Percentiles rank a stretch among this genome's conserved stretches.
phyloP scores from a whole-genome alignment of 1,140 invertebrate species.

The Macrobrachium nipponense region DNA sequence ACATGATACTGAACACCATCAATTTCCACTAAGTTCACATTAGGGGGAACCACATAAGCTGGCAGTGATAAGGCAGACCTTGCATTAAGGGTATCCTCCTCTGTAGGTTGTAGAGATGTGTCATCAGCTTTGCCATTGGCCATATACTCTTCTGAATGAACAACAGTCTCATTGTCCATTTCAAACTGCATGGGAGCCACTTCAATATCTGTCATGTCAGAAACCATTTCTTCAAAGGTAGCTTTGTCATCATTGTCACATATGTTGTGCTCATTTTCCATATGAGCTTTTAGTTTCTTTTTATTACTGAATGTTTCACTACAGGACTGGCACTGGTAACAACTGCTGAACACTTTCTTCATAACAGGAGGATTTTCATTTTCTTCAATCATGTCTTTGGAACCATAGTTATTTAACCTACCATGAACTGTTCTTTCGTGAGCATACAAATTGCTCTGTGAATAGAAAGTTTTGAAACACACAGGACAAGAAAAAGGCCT shows the following conservation, averaged over 20 bases:
- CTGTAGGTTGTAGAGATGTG: not conserved
- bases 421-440: conserved; percentile 32
- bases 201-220: conserved; percentile 17
- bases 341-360: not conserved
- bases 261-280: conserved; percentile 5
- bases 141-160: not conserved
- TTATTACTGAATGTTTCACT: no score
- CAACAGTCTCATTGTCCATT: conserved; percentile 11
- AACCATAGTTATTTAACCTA: not conserved
- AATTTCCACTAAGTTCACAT: conserved; percentile 52
- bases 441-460: conserved; percentile 16
- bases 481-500: conserved; percentile 4
- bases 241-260: not conserved
- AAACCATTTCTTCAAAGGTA: conserved; percentile 9
- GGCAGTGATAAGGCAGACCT: conserved; percentile 37
- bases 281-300: not conserved
- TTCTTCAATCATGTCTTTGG: not conserved
- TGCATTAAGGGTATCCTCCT: not conserved
- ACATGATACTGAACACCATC: conserved; percentile 54
- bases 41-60: conserved; percentile 37
- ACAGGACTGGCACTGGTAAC: conserved; percentile 1
- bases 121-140: not conserved
- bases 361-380: not conserved
- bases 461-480: conserved; percentile 19
- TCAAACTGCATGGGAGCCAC: conserved; percentile 20